phyloP scores from a whole-genome alignment of 92 coral and sea anemone genomes.

The Pocillopora grandis region DNA sequence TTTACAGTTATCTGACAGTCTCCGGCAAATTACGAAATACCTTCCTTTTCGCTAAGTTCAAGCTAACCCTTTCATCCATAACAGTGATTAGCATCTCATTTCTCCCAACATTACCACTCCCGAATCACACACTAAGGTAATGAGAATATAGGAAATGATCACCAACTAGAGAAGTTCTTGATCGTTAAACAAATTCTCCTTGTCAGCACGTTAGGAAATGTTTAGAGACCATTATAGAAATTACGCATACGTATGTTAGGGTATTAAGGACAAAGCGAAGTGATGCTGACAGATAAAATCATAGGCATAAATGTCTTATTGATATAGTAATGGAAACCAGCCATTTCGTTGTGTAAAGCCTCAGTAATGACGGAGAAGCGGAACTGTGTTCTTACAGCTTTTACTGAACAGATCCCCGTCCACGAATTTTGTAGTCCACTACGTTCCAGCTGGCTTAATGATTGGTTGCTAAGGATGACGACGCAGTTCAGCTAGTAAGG shows the following conservation, averaged over 20 bases:
- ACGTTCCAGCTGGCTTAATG: not conserved
- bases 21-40: too few species aligned
- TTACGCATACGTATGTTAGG: too few species aligned
- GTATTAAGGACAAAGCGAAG: not conserved
- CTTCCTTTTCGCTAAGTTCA: not conserved
- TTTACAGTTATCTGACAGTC: too few species aligned
- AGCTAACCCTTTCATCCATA: not conserved
- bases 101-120: too few species aligned
- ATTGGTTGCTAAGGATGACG: not conserved
- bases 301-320: not conserved
- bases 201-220: too few species aligned
- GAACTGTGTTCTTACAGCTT: not conserved
- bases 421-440: not conserved
- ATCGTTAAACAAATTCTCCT: too few species aligned
- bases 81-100: too few species aligned
- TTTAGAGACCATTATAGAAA: too few species aligned
- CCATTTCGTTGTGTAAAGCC: not conserved
- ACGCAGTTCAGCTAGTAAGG: constrained; percentile 45
- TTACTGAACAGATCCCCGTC: not conserved
- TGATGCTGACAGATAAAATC: not conserved
- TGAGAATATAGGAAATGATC: too few species aligned
- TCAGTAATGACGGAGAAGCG: not conserved
- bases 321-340: not conserved
- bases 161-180: too few species aligned
- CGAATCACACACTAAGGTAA: too few species aligned